phyloP scores from a whole-genome alignment of 92 coral and sea anemone genomes.

The Paramuricea clavata region DNA sequence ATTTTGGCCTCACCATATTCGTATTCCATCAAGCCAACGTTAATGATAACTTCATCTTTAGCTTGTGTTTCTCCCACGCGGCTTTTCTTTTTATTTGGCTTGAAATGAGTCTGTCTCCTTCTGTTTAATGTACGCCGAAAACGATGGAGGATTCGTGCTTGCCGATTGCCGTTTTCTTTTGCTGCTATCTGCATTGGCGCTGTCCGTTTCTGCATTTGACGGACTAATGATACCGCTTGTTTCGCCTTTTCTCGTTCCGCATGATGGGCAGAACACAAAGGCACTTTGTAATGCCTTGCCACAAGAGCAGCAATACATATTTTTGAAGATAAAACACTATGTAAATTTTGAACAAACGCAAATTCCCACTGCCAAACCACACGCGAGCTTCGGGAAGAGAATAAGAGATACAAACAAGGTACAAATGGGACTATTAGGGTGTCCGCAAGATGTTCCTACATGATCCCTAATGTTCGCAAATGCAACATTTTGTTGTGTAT shows the following conservation, averaged over 20 bases:
- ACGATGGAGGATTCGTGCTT: neutral
- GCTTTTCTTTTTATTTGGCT: slow-evolving; percentile 16
- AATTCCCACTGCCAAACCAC: too few species aligned
- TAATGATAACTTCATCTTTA: slow-evolving; percentile 44
- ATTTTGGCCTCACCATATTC: slow-evolving; percentile 44
- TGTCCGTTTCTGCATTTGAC: neutral
- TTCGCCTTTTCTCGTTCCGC: slow-evolving; percentile 28
- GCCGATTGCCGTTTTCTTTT: neutral
- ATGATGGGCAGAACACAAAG: slow-evolving; percentile 25
- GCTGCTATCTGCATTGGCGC: neutral
- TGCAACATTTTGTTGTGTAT: too few species aligned
- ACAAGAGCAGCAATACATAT: neutral
- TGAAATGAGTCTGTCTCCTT: slow-evolving; percentile 15
- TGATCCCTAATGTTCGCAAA: too few species aligned
- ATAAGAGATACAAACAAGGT: too few species aligned
- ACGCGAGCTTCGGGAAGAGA: too few species aligned
- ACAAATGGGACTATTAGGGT: too few species aligned
- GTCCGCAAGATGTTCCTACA: too few species aligned
- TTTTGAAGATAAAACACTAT: neutral
- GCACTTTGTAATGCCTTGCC: neutral
- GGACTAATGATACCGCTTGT: neutral
- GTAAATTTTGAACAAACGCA: too few species aligned
- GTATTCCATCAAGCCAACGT: slow-evolving; percentile 58
- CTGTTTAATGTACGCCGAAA: slow-evolving; percentile 10
- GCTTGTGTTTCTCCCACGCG: slow-evolving; percentile 18